A percentile compares a stretch with the other conserved stretches of the same genome.
Evolutionary conservation across 2,797 vertebrate genomes (phyloP).

Genomic region (Myotis pilosus): DNA sequence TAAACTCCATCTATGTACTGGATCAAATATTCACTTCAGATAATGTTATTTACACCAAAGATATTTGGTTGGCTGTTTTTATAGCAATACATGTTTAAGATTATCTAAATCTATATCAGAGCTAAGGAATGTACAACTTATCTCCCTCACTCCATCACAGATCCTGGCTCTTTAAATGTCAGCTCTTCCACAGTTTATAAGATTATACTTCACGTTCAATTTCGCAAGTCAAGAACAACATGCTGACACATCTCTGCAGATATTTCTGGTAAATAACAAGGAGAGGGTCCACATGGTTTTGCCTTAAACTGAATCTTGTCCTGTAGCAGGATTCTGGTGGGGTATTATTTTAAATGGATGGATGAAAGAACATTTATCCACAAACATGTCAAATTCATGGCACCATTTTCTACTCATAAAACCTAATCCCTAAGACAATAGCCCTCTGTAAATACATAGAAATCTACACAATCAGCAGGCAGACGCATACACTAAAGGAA

Average conservation of each 20-base stretch:
- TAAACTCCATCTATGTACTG: background rate
- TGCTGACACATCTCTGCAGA: background rate
- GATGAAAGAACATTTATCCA: background rate
- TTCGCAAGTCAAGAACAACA: background rate
- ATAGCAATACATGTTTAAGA: background rate
- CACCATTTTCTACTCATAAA: background rate
- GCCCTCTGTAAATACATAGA: background rate
- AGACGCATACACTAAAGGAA: background rate
- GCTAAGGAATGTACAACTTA: background rate
- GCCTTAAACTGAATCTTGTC: background rate
- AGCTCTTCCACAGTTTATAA: background rate
- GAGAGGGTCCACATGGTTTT: background rate
- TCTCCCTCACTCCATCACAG: background rate
- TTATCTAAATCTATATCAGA: background rate
- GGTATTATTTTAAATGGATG: background rate
- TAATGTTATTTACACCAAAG: background rate
- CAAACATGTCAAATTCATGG: background rate
- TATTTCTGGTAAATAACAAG: constrained; percentile 1
- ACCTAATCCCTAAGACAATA: background rate
- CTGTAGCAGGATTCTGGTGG: background rate
- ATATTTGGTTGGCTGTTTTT: background rate
- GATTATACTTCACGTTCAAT: background rate
- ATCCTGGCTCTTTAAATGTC: background rate
- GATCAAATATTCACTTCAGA: background rate
- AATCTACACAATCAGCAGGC: background rate